Evolutionary conservation across 2,797 vertebrate genomes (phyloP).

Genomic region (Halcyon smyrnensis): DNA sequence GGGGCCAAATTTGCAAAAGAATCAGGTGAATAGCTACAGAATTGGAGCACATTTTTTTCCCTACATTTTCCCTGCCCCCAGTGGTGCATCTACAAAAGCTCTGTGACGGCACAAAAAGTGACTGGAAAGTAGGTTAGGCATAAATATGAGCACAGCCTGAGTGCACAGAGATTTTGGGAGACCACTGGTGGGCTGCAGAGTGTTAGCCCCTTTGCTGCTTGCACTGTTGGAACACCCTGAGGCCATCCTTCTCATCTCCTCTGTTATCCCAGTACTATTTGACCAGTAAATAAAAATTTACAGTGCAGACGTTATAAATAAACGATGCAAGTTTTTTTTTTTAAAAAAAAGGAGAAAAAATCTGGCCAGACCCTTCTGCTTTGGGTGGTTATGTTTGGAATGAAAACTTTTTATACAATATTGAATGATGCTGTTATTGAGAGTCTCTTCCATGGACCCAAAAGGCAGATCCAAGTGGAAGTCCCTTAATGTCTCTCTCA

Average conservation of each 20-base stretch:
- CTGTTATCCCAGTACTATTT: neutral
- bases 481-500: neutral
- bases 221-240: neutral
- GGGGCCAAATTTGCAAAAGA: constrained; percentile 60
- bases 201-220: fast-evolving
- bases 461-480: neutral
- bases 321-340: neutral
- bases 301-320: neutral
- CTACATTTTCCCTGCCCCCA: constrained; percentile 30
- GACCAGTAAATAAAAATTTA: neutral
- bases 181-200: neutral
- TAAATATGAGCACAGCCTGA: constrained; percentile 11
- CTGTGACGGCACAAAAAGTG: neutral
- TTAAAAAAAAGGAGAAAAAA: neutral
- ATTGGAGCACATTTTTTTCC: neutral
- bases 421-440: neutral
- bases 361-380: neutral
- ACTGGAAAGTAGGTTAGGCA: constrained; percentile 62
- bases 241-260: neutral
- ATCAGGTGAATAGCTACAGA: constrained; percentile 66
- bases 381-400: neutral
- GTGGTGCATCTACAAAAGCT: constrained; percentile 12
- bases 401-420: neutral
- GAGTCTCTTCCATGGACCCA: neutral
- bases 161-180: neutral